Percentiles rank a stretch among this genome's conserved stretches.
phyloP scores from a whole-genome alignment of 2,888 invertebrate genomes.

The Acrocera orbiculus region DNA sequence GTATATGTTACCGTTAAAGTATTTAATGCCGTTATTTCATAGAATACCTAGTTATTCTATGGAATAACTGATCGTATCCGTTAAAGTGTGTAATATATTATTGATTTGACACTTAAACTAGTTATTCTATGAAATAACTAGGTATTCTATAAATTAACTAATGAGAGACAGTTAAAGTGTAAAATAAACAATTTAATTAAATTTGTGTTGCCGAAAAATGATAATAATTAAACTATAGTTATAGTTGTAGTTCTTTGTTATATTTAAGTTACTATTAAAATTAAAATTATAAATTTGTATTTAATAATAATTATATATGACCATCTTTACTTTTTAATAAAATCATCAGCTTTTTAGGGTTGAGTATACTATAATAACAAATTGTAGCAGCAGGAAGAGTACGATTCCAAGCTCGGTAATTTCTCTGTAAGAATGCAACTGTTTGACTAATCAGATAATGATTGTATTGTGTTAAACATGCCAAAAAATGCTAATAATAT shows the following conservation, averaged over 20 bases:
- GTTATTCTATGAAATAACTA: no score
- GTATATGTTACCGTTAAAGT: no score
- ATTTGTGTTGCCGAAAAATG: conserved; percentile 13
- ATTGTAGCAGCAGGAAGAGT: conserved; percentile 26
- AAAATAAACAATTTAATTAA: no score
- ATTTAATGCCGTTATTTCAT: no score
- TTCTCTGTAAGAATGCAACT: conserved; percentile 26
- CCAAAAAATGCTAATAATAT: conserved; percentile 17
- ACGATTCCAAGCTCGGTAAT: conserved; percentile 28
- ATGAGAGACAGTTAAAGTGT: no score
- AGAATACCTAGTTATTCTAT: no score
- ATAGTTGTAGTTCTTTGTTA: conserved; percentile 25
- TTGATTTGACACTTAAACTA: no score
- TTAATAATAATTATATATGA: not conserved
- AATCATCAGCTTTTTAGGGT: conserved; percentile 23
- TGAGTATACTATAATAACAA: conserved; percentile 26
- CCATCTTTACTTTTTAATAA: conserved; percentile 15
- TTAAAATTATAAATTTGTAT: no score
- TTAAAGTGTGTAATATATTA: no score
- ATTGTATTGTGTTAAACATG: conserved; percentile 19
- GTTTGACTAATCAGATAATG: conserved; percentile 24
- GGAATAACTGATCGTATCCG: no score
- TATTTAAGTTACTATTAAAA: conserved; percentile 24
- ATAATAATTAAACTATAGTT: not conserved
- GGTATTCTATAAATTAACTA: no score